Conservation (phyloP, 1,140 invertebrate genomes). For the Drosophila melanica region DNA sequence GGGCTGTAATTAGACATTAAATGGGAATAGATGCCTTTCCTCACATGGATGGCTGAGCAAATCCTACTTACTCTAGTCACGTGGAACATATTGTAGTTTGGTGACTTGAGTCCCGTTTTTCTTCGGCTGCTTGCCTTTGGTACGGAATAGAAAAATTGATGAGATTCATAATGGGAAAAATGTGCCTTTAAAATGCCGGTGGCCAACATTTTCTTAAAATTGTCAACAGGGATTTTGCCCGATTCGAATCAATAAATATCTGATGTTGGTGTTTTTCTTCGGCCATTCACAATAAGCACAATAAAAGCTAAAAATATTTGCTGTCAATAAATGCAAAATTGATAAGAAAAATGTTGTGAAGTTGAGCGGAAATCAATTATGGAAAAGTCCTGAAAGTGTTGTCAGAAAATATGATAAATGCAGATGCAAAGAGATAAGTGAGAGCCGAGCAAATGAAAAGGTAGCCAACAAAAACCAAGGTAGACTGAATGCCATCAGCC, state of each 20-base stretch:
- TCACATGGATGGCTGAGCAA: too few species aligned
- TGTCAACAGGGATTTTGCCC: neutral
- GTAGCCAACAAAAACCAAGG: neutral
- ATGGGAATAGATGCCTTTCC: too few species aligned
- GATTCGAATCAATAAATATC: constrained; percentile 14
- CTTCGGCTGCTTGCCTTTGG: too few species aligned
- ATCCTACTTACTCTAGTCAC: too few species aligned
- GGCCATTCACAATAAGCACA: neutral
- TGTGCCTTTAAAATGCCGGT: neutral
- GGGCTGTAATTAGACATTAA: too few species aligned
- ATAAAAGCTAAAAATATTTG: constrained; percentile 22
- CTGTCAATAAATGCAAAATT: constrained; percentile 66
- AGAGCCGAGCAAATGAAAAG: neutral
- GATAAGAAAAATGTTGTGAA: constrained; percentile 44
- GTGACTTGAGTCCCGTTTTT: too few species aligned
- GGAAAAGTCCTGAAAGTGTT: constrained; percentile 26
- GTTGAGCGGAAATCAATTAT: constrained; percentile 55
- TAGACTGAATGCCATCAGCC: neutral
- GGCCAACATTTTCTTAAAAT: neutral
- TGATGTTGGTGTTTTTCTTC: constrained; percentile 19
- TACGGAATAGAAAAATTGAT: too few species aligned
- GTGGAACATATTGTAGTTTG: too few species aligned
- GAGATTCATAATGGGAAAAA: neutral
- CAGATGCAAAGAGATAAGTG: constrained; percentile 7
- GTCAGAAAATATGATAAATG: constrained; percentile 42